phyloP scores from a whole-genome alignment of 2,113 vertebrate genomes.

The Chamaetylas fuelleborni region DNA sequence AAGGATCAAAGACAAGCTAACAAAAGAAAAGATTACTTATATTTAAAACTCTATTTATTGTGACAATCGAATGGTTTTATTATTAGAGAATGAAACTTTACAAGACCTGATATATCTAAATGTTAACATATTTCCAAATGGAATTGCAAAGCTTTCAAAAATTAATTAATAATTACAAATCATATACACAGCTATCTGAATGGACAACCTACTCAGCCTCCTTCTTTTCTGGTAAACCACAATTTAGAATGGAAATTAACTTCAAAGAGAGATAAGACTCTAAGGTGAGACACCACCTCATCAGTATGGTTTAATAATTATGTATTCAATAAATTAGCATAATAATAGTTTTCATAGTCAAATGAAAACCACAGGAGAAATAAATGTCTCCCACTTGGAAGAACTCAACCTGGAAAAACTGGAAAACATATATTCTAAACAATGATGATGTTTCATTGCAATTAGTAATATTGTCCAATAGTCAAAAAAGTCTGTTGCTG shows the following conservation, averaged over 20 bases:
- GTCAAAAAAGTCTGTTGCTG: not conserved
- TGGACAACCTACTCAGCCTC: not conserved
- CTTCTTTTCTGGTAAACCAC: not conserved
- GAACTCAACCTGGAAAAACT: not conserved
- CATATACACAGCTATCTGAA: not conserved
- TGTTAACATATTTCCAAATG: not conserved
- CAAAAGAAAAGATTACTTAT: not conserved
- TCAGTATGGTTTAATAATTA: not conserved
- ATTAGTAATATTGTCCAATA: not conserved
- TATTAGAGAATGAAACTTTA: not conserved
- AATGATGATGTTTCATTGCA: not conserved
- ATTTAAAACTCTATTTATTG: not conserved
- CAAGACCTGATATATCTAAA: not conserved
- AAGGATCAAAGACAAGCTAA: not conserved
- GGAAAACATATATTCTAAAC: not conserved
- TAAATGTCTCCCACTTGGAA: not conserved
- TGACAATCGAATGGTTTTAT: not conserved
- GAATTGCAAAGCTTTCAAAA: not conserved
- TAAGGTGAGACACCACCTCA: not conserved
- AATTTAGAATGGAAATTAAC: not conserved
- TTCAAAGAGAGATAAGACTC: not conserved
- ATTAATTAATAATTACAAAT: not conserved
- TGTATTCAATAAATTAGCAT: not conserved
- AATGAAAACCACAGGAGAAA: not conserved
- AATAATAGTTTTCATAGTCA: not conserved